Evolutionary conservation across 2,113 vertebrate species (phyloP).

Genomic region (Connochaetes taurinus): DNA sequence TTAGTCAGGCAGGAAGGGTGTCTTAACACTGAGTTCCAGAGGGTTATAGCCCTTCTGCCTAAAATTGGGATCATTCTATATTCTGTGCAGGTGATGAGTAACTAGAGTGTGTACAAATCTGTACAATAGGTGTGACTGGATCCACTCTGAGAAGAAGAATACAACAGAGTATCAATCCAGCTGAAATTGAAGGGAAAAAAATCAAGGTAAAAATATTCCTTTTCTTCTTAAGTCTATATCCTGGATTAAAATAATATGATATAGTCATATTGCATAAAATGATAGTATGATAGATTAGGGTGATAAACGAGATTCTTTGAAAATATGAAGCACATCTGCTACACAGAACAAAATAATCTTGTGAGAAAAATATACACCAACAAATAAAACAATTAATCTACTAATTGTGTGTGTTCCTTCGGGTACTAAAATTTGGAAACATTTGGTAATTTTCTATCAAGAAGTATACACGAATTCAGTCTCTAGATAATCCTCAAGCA

Average conservation of each 20-base stretch:
- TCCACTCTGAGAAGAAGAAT: neutral
- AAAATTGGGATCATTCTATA: neutral
- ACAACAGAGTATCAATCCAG: neutral
- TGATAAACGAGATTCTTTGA: neutral
- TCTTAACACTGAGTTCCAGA: neutral
- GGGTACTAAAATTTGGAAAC: neutral
- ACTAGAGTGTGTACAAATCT: neutral
- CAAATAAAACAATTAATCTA: neutral
- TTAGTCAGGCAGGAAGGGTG: neutral
- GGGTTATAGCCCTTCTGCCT: neutral
- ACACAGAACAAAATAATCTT: neutral
- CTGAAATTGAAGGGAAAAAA: neutral
- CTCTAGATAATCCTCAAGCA: neutral
- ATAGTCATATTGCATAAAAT: neutral
- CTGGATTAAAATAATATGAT: neutral
- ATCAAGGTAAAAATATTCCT: neutral
- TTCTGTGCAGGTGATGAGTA: neutral
- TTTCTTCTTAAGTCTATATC: neutral
- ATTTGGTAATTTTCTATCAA: neutral
- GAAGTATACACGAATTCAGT: neutral
- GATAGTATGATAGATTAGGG: neutral
- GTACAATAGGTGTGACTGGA: fast-evolving
- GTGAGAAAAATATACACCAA: neutral
- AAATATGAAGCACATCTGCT: neutral
- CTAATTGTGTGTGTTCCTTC: neutral